Evolutionary conservation across 2,888 invertebrate species (phyloP).

Genomic region (Tachina lurida): DNA sequence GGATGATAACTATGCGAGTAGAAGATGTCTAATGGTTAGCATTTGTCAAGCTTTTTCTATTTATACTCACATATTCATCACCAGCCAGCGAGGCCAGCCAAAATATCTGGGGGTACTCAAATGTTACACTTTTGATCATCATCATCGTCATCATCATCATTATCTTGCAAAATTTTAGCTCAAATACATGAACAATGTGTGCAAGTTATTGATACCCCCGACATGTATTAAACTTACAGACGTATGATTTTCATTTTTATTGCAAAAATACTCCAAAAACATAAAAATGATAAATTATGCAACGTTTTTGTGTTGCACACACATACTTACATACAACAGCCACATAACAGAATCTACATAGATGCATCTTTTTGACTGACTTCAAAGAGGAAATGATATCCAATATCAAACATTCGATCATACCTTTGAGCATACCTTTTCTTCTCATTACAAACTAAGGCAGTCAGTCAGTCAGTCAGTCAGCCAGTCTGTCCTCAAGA

Average conservation of each 20-base stretch:
- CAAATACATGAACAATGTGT: conserved; percentile 24
- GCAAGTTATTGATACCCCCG: conserved; percentile 33
- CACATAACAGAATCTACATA: neutral
- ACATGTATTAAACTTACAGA: conserved; percentile 32
- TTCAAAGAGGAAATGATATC: conserved; percentile 70
- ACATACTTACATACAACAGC: conserved; percentile 11
- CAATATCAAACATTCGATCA: conserved; percentile 62
- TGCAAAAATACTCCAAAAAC: conserved; percentile 41
- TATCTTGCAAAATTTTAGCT: conserved; percentile 46
- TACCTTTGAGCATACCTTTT: conserved; percentile 9
- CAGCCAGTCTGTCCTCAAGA: conserved; percentile 1
- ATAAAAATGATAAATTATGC: conserved; percentile 58
- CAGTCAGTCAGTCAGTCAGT: conserved; percentile 20
- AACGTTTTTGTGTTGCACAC: conserved; percentile 49
- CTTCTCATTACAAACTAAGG: conserved; percentile 39
- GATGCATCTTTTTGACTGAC: conserved; percentile 36
- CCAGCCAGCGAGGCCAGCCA: neutral
- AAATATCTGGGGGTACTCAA: conserved; percentile 10
- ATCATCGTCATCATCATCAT: conserved; percentile 11
- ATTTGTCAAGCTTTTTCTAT: conserved; percentile 48
- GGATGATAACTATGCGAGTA: conserved; percentile 62
- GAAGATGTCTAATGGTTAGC: conserved; percentile 60
- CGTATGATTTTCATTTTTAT: conserved; percentile 58
- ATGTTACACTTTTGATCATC: conserved; percentile 44
- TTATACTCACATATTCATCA: conserved; percentile 50